These are phyloP conservation scores for Ammodramus savannarum DNA, from an alignment of 2,113 vertebrate genomes.

Conservation along the genomic window DNA sequence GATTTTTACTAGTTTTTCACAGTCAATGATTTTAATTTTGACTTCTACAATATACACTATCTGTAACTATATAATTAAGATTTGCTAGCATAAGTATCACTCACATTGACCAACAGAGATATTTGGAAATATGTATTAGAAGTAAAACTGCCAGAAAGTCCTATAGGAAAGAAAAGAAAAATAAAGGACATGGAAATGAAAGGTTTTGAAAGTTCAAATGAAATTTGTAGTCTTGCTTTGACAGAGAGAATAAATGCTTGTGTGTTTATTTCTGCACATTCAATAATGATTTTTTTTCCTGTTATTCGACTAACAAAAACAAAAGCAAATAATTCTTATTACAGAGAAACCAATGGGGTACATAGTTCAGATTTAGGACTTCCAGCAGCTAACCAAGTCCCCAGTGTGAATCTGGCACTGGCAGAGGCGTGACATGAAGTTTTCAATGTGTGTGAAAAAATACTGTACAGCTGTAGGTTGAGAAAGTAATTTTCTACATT, in stretches of 20 bases:
- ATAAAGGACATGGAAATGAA: neutral
- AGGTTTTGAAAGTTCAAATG: neutral
- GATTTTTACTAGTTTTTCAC: neutral
- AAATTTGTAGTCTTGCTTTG: neutral
- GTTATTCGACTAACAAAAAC: neutral
- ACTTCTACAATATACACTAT: neutral
- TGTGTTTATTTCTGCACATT: neutral
- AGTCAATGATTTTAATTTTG: neutral
- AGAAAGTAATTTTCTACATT: neutral
- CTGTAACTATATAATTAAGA: neutral
- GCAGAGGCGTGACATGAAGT: neutral
- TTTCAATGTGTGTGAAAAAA: neutral
- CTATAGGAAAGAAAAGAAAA: neutral
- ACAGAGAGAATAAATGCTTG: neutral
- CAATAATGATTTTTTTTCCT: neutral
- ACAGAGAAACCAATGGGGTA: neutral
- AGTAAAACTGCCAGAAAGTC: neutral
- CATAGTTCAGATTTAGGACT: neutral
- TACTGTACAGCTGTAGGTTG: neutral
- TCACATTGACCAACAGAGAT: neutral
- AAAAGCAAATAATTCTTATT: neutral
- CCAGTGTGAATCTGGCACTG: neutral
- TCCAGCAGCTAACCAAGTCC: neutral
- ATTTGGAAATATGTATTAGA: neutral
- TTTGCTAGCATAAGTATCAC: neutral